A percentile compares a stretch with the other conserved stretches of the same genome.
Evolutionary conservation across 2,888 invertebrate genomes (phyloP).

Genomic region (Diadegma fenestrale): DNA sequence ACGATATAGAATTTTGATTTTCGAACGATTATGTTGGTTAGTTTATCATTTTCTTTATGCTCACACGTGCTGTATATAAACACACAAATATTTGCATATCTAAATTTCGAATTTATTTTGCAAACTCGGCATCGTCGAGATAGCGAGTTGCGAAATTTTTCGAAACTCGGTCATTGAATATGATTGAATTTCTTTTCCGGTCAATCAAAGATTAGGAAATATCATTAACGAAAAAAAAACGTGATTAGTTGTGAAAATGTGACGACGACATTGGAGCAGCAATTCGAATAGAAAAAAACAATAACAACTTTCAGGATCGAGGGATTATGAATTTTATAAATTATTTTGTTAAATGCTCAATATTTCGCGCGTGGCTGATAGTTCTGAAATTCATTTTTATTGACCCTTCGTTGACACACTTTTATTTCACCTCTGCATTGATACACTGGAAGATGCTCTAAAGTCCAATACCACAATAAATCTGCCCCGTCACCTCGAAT

Average conservation of each 20-base stretch:
- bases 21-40: slow-evolving; percentile 13
- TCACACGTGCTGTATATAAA: slow-evolving; percentile 16
- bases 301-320: neutral
- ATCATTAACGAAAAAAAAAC: neutral
- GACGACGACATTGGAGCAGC: neutral
- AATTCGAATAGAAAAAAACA: neutral
- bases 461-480: no score
- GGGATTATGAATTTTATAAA: neutral
- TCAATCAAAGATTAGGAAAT: neutral
- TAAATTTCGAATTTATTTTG: neutral
- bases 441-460: neutral
- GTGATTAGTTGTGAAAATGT: neutral
- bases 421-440: neutral
- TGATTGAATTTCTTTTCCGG: neutral
- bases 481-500: no score
- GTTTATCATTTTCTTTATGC: neutral
- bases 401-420: neutral
- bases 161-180: neutral
- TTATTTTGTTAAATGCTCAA: neutral
- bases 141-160: neutral
- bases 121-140: neutral
- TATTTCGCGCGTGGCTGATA: neutral
- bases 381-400: neutral
- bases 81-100: neutral
- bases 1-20: slow-evolving; percentile 13